Conservation (phyloP, 2,888 invertebrate species). For the Caenorhabditis uteleia region DNA sequence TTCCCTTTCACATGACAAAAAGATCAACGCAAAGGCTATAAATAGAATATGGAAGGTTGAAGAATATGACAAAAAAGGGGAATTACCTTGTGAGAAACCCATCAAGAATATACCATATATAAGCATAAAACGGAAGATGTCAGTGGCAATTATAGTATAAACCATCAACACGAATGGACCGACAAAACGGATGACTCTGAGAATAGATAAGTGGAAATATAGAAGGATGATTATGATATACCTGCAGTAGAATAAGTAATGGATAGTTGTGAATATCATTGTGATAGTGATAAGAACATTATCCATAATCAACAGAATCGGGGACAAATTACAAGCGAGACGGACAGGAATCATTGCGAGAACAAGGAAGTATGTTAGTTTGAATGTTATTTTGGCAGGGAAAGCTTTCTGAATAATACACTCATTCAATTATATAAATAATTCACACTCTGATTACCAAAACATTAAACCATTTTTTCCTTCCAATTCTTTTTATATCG, state of each 20-base stretch:
- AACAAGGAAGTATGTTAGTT: conserved; percentile 88
- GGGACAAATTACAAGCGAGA: conserved; percentile 70
- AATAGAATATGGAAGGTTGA: not conserved
- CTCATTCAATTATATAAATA: not conserved
- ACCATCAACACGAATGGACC: conserved; percentile 99
- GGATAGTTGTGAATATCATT: conserved; percentile 42
- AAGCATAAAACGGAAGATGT: conserved; percentile 89
- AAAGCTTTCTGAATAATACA: conserved; percentile 82
- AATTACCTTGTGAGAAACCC: conserved; percentile 96
- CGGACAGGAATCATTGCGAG: conserved; percentile 75
- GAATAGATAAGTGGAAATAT: conserved; percentile 4
- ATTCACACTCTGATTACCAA: conserved; percentile 80
- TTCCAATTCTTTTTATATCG: conserved; percentile 60
- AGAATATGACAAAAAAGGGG: no score
- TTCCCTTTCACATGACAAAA: conserved; percentile 46
- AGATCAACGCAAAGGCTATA: conserved; percentile 73
- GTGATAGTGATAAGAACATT: conserved; percentile 39
- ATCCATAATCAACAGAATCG: conserved; percentile 40
- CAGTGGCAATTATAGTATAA: conserved; percentile 95
- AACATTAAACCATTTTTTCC: conserved; percentile 78
- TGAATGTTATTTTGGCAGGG: conserved; percentile 88
- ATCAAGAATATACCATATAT: conserved; percentile 96
- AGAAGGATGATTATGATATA: not conserved
- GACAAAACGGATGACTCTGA: conserved; percentile 75
- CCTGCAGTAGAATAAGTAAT: conserved; percentile 44